Conservation (phyloP, 2,888 invertebrate species). For the Gnatocerus cornutus region DNA sequence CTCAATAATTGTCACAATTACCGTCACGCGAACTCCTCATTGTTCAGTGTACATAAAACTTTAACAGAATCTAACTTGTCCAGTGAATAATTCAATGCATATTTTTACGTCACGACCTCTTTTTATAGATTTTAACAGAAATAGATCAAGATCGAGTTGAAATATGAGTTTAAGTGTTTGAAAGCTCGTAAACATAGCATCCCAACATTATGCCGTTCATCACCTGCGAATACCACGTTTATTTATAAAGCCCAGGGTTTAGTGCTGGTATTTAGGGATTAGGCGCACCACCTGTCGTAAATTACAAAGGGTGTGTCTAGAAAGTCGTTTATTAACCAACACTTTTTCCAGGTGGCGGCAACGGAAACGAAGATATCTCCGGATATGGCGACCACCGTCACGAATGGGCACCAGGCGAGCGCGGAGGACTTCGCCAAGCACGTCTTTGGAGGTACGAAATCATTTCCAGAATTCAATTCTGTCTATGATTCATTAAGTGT, state of each 20-base stretch:
- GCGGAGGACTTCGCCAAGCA: constrained; percentile 62
- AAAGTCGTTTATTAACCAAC: constrained; percentile 3
- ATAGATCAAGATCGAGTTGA: constrained; percentile 1
- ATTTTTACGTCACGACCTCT: constrained; percentile 18
- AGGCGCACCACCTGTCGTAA: constrained; percentile 7
- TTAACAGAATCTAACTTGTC: background rate
- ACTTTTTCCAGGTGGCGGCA: constrained; percentile 47
- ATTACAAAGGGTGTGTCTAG: constrained; percentile 4
- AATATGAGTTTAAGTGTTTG: constrained; percentile 16
- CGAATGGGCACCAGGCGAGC: constrained; percentile 58
- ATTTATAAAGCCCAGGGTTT: constrained; percentile 15
- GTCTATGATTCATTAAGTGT: background rate
- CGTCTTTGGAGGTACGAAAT: constrained; percentile 61
- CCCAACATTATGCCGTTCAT: constrained; percentile 15
- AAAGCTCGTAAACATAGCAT: constrained; percentile 18
- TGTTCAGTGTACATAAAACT: background rate
- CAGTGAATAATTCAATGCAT: constrained; percentile 8
- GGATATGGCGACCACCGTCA: constrained; percentile 61
- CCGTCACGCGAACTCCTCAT: constrained; percentile 27
- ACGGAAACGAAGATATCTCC: constrained; percentile 48
- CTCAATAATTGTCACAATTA: constrained; percentile 13
- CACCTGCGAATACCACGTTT: constrained; percentile 9
- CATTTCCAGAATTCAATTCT: constrained; percentile 9
- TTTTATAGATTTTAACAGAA: constrained; percentile 8
- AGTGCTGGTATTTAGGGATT: constrained; percentile 14